Conservation (phyloP, 2,888 invertebrate species). For the Xanthia togata region DNA sequence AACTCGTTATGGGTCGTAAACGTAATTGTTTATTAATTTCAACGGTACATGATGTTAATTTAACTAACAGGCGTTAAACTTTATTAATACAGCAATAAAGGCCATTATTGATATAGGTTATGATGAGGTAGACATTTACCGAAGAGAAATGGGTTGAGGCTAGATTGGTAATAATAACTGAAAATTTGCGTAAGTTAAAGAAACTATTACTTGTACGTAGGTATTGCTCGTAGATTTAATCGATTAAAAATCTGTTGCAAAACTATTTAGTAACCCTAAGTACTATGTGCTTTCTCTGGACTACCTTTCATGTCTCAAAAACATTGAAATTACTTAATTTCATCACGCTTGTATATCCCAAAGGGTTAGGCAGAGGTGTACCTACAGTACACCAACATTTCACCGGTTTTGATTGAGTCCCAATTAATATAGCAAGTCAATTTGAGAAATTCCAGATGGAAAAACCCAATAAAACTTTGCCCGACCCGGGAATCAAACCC, state of each 20-base stretch:
- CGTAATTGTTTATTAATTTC: constrained; percentile 58
- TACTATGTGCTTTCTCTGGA: not conserved
- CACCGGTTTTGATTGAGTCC: no score
- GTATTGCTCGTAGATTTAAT: not conserved
- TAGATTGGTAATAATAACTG: not conserved
- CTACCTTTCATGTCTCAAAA: no score
- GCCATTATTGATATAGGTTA: constrained; percentile 9
- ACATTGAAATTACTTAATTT: not conserved
- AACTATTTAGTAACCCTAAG: not conserved
- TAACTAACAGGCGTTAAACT: constrained; percentile 39
- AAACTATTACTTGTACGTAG: not conserved
- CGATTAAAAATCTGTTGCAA: not conserved
- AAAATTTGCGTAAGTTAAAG: not conserved
- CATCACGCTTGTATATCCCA: no score
- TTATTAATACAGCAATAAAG: constrained; percentile 27
- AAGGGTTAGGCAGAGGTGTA: no score
- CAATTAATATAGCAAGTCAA: no score
- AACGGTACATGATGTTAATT: constrained; percentile 42
- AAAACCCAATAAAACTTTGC: no score
- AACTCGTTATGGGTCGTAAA: constrained; percentile 44
- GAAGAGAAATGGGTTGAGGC: not conserved
- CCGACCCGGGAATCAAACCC: no score
- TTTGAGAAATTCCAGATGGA: no score
- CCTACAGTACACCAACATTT: no score
- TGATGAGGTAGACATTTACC: not conserved